Evolutionary conservation across 2,113 vertebrate species (phyloP), one percentile per base, ranked within the genome.

Genomic region (Parus major): DNA sequence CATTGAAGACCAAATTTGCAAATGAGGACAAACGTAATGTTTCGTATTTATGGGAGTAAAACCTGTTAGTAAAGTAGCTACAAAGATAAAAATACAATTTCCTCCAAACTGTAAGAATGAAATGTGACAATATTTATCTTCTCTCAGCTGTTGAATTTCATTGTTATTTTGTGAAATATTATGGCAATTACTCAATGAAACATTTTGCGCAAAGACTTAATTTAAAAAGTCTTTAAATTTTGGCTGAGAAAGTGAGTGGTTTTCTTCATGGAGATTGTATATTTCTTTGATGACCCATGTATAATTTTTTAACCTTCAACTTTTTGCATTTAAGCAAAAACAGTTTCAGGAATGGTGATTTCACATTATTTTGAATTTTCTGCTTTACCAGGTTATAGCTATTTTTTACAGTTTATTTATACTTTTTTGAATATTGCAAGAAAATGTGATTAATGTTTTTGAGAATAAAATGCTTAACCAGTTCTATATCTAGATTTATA

Each of bases 181-280:
- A 66, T 90, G 86, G 82, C 90, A 97, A 92, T 95, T 96, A 94
- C 90, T 97, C 91, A 97, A 55, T 93, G 61, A 96, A 97, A 94
- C 57, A 95, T 96, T 96, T 97, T 97, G 44, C 5, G 4, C 96
- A 85, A 96, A 89, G 46, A 73, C 77, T 96, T 93, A 53, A 82
- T 90, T 90, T 90, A 76, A 97, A 97, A 69, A 88, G 59, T 75
- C 92, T 90, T 92, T 64, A 91, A 79, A 93, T 95, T 94, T 96
- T 97, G 56, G 78, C 83, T 24, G 16, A 94, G 90, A 95, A 97
- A 96, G 7, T 12, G 60, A 84, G 87, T 94, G 56, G 21, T 93
- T 93, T 97, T 96, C 69, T 96, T 86, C 84, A 93, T 66, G 70
- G 93, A 94, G 41, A 86, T 49, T 0, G 0, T 92, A 42, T 95